Percentiles rank a stretch among this genome's conserved stretches.
These are phyloP conservation scores for Macrostomum lignano DNA, from an alignment of 1,140 invertebrate species.

Conservation along the genomic window DNA sequence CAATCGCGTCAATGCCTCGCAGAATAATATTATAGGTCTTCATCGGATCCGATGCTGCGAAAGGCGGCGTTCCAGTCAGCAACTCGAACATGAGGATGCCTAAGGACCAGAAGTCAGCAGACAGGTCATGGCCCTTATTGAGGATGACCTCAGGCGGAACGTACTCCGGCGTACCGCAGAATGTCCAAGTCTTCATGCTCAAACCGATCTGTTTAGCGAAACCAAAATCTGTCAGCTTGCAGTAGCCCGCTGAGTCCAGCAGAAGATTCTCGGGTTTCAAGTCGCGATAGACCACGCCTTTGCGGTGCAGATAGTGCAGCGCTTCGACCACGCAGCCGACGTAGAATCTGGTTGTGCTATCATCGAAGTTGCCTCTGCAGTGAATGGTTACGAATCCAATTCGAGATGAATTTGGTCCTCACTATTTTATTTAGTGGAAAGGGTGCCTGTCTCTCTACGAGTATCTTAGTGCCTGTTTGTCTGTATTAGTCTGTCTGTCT, in stretches of 20 bases:
- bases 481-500: too few species aligned
- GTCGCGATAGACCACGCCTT: constrained; percentile 88
- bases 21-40: constrained; percentile 96
- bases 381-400: too few species aligned
- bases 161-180: constrained; percentile 86
- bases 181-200: constrained; percentile 86
- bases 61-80: constrained; percentile 54
- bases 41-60: constrained; percentile 85
- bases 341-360: constrained; percentile 42
- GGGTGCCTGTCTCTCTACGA: too few species aligned
- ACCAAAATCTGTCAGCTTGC: constrained; percentile 72
- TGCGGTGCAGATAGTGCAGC: constrained; percentile 71
- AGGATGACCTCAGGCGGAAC: constrained; percentile 88
- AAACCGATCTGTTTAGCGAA: constrained; percentile 56
- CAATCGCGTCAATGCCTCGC: constrained; percentile 81
- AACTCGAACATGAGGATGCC: constrained; percentile 83
- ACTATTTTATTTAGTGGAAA: too few species aligned
- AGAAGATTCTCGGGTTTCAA: constrained; percentile 84
- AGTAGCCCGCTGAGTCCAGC: constrained; percentile 59
- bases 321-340: constrained; percentile 86
- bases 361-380: constrained; percentile 27
- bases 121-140: constrained; percentile 81
- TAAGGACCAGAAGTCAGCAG: constrained; percentile 89
- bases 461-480: too few species aligned
- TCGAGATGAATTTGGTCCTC: too few species aligned